Evolutionary conservation across 2,113 vertebrate species (phyloP), one percentile per base, ranked within the genome.

Genomic region (Eolophus roseicapilla): DNA sequence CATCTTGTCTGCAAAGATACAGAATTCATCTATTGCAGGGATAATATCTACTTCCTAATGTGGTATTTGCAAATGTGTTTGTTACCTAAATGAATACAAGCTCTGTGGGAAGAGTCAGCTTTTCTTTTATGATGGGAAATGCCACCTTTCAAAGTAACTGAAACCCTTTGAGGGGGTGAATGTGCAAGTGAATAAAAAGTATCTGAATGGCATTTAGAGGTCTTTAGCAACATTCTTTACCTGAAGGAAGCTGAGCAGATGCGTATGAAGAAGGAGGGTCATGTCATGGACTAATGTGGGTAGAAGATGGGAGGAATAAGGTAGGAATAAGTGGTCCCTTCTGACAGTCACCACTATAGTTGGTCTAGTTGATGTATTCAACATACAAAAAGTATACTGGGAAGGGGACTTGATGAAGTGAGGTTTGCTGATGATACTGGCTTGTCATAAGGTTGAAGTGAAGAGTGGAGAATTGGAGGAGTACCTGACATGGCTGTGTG

Each of bases 31-130:
- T 68, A 3, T 76, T 50, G 15, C 18, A 73, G 69, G 33, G 57
- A 17, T n/a, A 62, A 33, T 24, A 17, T 15, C 10, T 93, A 5
- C 14, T 74, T 92, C 20, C 27, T 44, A 57, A 65, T 8, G 17
- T 11, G 6, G 0, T 75, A n/a, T 69, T 74, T 81, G 39, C 13
- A n/a, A 13, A 27, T 1, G 0, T 35, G 10, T 71, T 74, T 21
- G 4, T 50, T 86, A 65, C 33, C n/a, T 44, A 37, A 49, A 67
- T 6, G 37, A 67, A 25, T 31, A 31, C 13, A 68, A 50, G 10
- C 8, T 64, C 71, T 73, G 39, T 0, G 0, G 43, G 39, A 80
- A 60, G 62, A 82, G 59, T 31, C 43, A 86, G 2, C 23, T 88
- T 82, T 37, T 27, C 33, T 91, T 68, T 80, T 68, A 13, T 0